Base-by-base conservation (phyloP, 2,113 vertebrate species). In the Malurus alboscapulatus region DNA sequence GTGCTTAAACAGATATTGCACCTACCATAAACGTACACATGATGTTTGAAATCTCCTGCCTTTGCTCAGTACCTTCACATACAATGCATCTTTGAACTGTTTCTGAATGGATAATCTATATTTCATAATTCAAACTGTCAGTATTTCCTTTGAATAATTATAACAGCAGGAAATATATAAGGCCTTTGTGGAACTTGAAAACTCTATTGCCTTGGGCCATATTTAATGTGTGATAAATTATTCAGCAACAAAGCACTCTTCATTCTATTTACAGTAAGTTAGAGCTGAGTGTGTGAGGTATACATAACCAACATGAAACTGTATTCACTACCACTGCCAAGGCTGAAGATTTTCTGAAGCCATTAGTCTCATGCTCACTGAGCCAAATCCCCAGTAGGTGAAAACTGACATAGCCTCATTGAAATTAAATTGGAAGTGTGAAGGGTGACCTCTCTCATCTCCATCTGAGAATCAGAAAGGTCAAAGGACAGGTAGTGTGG, bases 191-290 rank as follows among this genome's bases (percentile, higher is more conserved):
- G 87, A 96, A 96, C 89, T 81, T 96, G 91, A 92, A 97, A 93
- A 93, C 91, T 92, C 84, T 88, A 61, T 90, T 91, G 97, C 97
- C 94, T 88, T 66, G 67, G 94, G 97, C 96, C 90, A 84, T 96
- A 96, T 96, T 97, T 94, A 96, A 97, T 88, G 76, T 77, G 68
- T 67, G 92, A 96, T 98, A 97, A 98, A 98, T 98, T 98, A 98
- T 98, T 97, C 94, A 98, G 54, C 79, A 95, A 75, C 73, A 93
- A 87, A 90, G 84, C 93, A 86, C 85, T 96, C 95, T 85, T 90
- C 92, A 36, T 96, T 97, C 96, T 97, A 95, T 97, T 97, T 97
- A 94, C 96, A 96, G 95, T 87, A 94, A 96, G 94, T 91, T 93
- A 92, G 87, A 96, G 72, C 90, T 94, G 78, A 92, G 91, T 90